Conservation (phyloP, 2,113 vertebrate species). For the Ramphastos sulfuratus region DNA sequence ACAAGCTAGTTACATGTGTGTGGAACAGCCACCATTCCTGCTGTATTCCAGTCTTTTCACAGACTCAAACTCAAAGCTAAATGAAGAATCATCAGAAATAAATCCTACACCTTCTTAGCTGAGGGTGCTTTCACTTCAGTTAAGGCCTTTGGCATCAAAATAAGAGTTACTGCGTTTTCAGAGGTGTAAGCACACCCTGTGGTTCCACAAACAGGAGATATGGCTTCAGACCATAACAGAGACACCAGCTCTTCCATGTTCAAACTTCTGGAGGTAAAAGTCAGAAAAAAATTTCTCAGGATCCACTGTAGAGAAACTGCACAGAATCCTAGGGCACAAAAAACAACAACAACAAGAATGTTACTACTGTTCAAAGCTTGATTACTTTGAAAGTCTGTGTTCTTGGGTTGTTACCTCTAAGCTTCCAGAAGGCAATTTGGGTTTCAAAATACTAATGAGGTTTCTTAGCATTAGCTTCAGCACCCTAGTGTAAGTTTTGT, state of each 20-base stretch:
- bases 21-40: neutral
- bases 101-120: neutral
- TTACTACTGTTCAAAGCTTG: neutral
- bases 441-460: neutral
- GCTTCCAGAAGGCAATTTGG: neutral
- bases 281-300: neutral
- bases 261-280: neutral
- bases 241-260: neutral
- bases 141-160: neutral
- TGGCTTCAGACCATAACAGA: neutral
- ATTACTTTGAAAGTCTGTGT: neutral
- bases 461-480: neutral
- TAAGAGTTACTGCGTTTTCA: neutral
- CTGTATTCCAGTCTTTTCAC: neutral
- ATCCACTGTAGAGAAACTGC: neutral
- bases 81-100: neutral
- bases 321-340: neutral
- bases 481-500: neutral
- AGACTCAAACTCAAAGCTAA: neutral
- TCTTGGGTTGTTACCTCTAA: neutral
- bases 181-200: neutral
- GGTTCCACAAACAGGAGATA: neutral
- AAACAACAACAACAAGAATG: neutral
- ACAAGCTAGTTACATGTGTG: fast-evolving
- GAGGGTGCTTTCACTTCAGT: neutral